phyloP scores from a whole-genome alignment of 2,113 vertebrate genomes.

The Menidia beryllina region DNA sequence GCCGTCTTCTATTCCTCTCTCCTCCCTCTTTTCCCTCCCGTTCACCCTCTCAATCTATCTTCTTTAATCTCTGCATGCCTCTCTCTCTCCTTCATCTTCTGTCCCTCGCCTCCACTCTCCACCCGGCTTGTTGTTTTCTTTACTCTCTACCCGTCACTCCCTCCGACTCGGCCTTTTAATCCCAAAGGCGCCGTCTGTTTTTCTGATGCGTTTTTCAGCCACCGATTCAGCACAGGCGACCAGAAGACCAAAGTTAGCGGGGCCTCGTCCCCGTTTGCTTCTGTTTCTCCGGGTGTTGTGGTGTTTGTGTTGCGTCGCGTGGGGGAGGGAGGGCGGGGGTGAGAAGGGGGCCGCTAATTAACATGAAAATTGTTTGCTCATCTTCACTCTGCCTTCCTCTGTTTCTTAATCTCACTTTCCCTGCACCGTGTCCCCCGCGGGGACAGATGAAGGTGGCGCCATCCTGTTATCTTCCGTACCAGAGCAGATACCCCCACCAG shows the following conservation, averaged over 20 bases:
- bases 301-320: conserved; percentile 66
- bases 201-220: conserved; percentile 28
- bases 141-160: conserved; percentile 17
- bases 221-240: conserved; percentile 62
- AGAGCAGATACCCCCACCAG: conserved; percentile 34
- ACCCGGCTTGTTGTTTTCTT: background rate
- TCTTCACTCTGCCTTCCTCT: conserved; percentile 18
- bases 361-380: conserved; percentile 60
- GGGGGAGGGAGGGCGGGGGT: too few species aligned
- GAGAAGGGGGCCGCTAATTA: conserved; percentile 69
- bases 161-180: conserved; percentile 50
- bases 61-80: too few species aligned
- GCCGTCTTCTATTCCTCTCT: background rate
- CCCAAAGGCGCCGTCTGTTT: conserved; percentile 37
- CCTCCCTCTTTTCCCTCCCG: background rate
- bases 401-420: conserved; percentile 45
- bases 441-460: conserved; percentile 60
- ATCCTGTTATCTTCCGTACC: conserved; percentile 60
- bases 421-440: conserved; percentile 41
- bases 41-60: background rate
- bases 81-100: background rate
- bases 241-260: conserved; percentile 44
- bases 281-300: conserved; percentile 32
- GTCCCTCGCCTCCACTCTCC: conserved; percentile 9
- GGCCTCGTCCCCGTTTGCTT: conserved; percentile 56